Percentiles rank a stretch among this genome's conserved stretches.
phyloP scores from a whole-genome alignment of 2,797 vertebrate species.

The Psittacula derbiana region DNA sequence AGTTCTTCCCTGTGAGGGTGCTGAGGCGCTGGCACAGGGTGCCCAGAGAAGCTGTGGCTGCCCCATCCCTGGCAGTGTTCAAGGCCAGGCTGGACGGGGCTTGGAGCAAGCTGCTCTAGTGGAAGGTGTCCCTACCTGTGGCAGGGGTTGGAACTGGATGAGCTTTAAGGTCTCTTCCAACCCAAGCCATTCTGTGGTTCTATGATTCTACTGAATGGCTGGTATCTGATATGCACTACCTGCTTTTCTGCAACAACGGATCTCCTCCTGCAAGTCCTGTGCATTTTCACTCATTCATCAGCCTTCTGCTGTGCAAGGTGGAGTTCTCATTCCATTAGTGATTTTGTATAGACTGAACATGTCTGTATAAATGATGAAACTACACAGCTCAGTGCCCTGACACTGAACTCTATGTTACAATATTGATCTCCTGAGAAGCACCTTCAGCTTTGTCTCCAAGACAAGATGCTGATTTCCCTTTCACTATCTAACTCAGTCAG shows the following conservation, averaged over 20 bases:
- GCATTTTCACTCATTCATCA: neutral
- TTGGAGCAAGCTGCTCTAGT: neutral
- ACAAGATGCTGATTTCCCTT: neutral
- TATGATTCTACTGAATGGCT: neutral
- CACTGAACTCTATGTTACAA: rapidly evolving
- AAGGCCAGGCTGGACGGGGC: neutral
- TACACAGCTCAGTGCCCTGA: neutral
- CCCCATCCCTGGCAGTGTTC: neutral
- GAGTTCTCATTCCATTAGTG: neutral
- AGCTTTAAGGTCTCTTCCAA: neutral
- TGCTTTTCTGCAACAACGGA: neutral
- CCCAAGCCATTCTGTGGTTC: neutral
- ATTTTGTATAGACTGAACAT: rapidly evolving
- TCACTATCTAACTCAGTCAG: rapidly evolving
- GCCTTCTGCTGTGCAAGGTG: neutral
- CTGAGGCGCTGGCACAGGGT: neutral
- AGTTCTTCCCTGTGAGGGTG: neutral
- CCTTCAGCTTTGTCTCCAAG: neutral
- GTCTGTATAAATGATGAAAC: neutral
- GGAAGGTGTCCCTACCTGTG: neutral
- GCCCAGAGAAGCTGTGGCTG: neutral
- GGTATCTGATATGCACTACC: neutral
- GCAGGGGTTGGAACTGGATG: neutral
- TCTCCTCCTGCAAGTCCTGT: neutral
- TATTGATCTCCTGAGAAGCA: neutral